Evolutionary conservation across 2,113 vertebrate genomes (phyloP).

Genomic region (Propithecus coquereli): DNA sequence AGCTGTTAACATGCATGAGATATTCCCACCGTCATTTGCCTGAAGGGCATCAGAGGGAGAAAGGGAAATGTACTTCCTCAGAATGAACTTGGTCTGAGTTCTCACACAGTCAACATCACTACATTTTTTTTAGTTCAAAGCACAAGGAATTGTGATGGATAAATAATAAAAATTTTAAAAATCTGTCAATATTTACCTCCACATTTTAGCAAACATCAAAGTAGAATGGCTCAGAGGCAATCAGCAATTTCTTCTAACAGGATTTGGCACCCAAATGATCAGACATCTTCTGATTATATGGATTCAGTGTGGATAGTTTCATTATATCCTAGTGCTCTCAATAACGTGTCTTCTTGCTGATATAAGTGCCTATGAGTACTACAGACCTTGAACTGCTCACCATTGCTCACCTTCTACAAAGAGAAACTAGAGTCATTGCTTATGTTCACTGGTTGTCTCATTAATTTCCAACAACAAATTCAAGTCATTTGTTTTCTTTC

Average conservation of each 20-base stretch:
- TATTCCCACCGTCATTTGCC: slow-evolving; percentile 35
- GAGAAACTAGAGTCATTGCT: background rate
- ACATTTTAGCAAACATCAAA: slow-evolving; percentile 3
- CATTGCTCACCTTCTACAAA: background rate
- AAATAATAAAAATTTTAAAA: background rate
- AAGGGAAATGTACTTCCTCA: background rate
- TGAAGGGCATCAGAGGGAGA: slow-evolving; percentile 39
- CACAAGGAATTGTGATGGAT: background rate
- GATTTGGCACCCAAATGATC: background rate
- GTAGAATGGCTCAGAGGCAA: background rate
- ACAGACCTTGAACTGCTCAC: background rate
- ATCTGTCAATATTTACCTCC: background rate
- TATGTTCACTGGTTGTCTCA: background rate
- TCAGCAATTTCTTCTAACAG: background rate
- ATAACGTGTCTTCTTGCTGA: background rate
- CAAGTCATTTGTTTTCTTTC: slow-evolving; percentile 12
- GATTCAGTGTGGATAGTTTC: background rate
- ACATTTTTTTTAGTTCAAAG: slow-evolving; percentile 9
- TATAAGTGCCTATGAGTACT: background rate
- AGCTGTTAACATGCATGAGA: slow-evolving; percentile 37
- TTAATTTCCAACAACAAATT: slow-evolving; percentile 25
- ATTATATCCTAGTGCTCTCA: background rate
- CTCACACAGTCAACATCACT: background rate
- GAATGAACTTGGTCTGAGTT: background rate
- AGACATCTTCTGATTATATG: background rate